Base-by-base conservation (phyloP, 2,888 invertebrate species). In the Apamea anceps region DNA sequence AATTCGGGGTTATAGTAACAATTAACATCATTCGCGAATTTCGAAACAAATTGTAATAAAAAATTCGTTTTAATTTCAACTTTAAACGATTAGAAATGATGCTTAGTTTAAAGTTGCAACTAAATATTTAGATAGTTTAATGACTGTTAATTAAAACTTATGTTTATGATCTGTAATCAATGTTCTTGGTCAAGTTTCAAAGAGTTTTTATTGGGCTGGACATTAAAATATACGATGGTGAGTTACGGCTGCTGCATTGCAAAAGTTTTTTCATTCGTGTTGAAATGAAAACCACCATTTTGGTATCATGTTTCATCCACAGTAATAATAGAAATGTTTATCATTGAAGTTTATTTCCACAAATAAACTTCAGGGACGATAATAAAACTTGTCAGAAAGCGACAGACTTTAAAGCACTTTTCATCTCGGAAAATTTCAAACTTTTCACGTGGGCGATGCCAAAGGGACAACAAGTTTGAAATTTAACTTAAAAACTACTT, bases 391-490 rank as follows among this genome's bases (percentile, higher is more conserved):
- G 45, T 18, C 66, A 75, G 57, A 62, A 51, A 42, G 45, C 21
- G 60, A 51, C 28, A 32, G 73, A 54, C 42, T 62, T 45, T 62
- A 54, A 63, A 75, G 32, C 18, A 48, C 45, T 82, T 82, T 81
- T 68, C 67, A n/a, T 75, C 25, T 68, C 10, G 15, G 60, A 45
- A n/a, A 54, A 54, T 74, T 54, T 73, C 0, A 18, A 62, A 82
- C 21, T 82, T 82, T 81, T 54, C 7, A 45, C 13, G 60, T 68
- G 67, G 75, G 25, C 25, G 45, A 37, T 28, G 37, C 32, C 7
- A 10, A n/a, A 60, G 42, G n/a, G 42, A 66, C 10, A 25, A 37
- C 15, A 28, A 54, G 28, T 67, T 81, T 12, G 45, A 71, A 80
- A 79, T 25, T 48, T 57, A 28, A 48, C 48, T 54, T 25, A 37